phyloP scores from a whole-genome alignment of 2,888 invertebrate genomes.

The Augochlorella aurata region DNA sequence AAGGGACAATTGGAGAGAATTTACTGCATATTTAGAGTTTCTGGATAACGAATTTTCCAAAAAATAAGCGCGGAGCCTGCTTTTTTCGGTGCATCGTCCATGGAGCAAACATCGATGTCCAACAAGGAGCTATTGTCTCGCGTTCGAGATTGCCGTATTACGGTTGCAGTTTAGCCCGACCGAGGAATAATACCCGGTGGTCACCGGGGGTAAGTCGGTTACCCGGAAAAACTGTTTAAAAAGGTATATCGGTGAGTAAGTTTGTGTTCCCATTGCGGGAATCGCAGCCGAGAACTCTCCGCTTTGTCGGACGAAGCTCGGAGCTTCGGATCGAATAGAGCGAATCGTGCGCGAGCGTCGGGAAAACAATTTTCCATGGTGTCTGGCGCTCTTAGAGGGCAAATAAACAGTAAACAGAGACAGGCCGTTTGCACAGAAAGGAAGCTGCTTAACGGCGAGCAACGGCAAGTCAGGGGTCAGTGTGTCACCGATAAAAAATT shows the following conservation, averaged over 20 bases:
- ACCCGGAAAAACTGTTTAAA: not conserved
- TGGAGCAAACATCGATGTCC: conserved; percentile 33
- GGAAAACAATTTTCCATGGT: not conserved
- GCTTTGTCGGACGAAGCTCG: not conserved
- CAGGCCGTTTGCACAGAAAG: conserved; percentile 2
- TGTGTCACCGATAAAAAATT: conserved; percentile 34
- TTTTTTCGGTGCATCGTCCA: conserved; percentile 10
- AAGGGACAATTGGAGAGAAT: no score
- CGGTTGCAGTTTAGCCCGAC: conserved; percentile 36
- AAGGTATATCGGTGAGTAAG: conserved; percentile 9
- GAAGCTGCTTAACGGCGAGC: not conserved
- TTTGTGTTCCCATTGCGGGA: not conserved
- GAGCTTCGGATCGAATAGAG: not conserved
- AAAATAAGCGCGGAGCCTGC: not conserved
- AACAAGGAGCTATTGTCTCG: conserved; percentile 36
- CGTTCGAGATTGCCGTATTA: conserved; percentile 28
- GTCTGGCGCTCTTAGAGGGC: no score
- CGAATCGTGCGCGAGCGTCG: not conserved
- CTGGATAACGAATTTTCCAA: not conserved
- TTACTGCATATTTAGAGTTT: not conserved
- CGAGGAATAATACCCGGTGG: conserved; percentile 33
- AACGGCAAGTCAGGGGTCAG: not conserved
- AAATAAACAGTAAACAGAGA: not conserved
- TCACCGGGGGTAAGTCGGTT: not conserved
- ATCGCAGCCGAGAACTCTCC: not conserved